Percentiles rank a stretch among this genome's conserved stretches.
Conservation (phyloP, 2,113 vertebrate genomes). For the Uropsilus gracilis region DNA sequence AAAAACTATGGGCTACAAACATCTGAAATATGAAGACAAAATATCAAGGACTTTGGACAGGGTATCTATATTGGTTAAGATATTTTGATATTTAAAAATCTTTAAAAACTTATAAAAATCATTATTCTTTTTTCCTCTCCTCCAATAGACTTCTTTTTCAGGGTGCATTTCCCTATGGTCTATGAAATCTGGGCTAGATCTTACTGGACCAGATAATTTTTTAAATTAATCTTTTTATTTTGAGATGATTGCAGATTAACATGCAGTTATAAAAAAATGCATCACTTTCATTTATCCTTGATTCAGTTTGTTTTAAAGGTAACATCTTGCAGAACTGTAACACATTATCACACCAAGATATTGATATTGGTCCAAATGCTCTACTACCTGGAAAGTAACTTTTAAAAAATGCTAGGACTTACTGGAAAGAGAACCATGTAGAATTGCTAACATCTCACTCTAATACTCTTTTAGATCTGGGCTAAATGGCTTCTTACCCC, state of each 20-base stretch:
- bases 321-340: not conserved
- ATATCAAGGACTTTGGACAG: not conserved
- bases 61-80: not conserved
- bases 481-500: not conserved
- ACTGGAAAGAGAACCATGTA: not conserved
- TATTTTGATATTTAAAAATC: constrained; percentile 18
- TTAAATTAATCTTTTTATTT: not conserved
- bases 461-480: not conserved
- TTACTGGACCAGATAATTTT: not conserved
- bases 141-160: not conserved
- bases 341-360: not conserved
- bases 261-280: not conserved
- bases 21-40: too few species aligned
- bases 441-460: not conserved
- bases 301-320: too few species aligned
- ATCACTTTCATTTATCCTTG: not conserved
- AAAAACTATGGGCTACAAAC: too few species aligned
- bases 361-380: too few species aligned
- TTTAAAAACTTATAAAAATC: not conserved
- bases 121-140: not conserved
- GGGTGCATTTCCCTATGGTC: not conserved
- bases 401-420: not conserved
- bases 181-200: not conserved
- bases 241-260: not conserved
- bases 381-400: not conserved